Evolutionary conservation across 2,888 invertebrate genomes (phyloP).

Genomic region (Caenorhabditis wallacei): DNA sequence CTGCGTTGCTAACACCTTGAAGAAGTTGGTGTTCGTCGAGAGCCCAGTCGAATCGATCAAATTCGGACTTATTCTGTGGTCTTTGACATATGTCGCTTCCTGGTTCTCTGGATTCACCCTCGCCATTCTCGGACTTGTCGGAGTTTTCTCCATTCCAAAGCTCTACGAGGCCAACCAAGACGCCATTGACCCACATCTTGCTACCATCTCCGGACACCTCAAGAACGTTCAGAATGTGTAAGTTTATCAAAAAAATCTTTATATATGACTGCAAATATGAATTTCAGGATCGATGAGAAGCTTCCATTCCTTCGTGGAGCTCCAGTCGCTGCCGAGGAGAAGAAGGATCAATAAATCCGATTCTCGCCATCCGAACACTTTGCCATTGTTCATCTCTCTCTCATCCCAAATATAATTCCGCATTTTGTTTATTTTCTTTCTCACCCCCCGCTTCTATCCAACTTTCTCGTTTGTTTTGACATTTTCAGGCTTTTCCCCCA

Average conservation of each 20-base stretch:
- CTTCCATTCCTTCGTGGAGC: constrained; percentile 80
- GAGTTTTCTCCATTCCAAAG: constrained; percentile 81
- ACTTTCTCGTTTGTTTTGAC: constrained; percentile 33
- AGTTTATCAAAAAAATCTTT: constrained; percentile 36
- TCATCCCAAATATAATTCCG: constrained; percentile 49
- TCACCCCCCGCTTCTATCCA: constrained; percentile 22
- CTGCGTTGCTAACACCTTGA: constrained; percentile 90
- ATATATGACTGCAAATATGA: not conserved
- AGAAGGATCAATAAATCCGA: constrained; percentile 75
- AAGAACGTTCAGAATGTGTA: constrained; percentile 79
- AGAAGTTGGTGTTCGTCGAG: constrained; percentile 96
- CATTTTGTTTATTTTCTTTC: constrained; percentile 29
- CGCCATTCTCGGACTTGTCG: constrained; percentile 89
- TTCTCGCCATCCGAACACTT: constrained; percentile 36
- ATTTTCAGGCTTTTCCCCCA: constrained; percentile 58
- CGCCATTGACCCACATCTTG: constrained; percentile 81
- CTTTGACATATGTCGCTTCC: constrained; percentile 96
- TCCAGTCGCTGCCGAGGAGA: constrained; percentile 71
- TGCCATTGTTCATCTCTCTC: constrained; percentile 54
- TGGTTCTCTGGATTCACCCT: constrained; percentile 99
- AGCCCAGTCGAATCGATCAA: constrained; percentile 91
- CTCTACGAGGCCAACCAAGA: constrained; percentile 82
- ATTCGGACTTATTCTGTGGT: constrained; percentile 96
- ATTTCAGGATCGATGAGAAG: constrained; percentile 79
- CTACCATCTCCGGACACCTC: constrained; percentile 77